Conservation (phyloP, 2,888 invertebrate species). For the Oasisia sp. region DNA sequence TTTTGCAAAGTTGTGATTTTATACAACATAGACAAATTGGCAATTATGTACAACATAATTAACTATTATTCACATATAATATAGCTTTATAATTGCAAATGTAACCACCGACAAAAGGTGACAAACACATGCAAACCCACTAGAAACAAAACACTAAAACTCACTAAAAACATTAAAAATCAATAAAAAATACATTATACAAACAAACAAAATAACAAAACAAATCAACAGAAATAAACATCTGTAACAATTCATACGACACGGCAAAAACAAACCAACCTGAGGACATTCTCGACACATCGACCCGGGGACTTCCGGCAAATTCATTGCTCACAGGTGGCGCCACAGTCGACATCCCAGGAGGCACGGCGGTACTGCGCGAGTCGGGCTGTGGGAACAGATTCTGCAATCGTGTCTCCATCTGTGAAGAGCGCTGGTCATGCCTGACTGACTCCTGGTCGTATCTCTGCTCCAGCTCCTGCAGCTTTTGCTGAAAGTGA, state of each 20-base stretch:
- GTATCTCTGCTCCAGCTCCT: constrained; percentile 92
- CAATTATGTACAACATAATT: no score
- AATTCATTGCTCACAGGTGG: not conserved
- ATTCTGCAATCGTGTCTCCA: constrained; percentile 61
- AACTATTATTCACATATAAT: no score
- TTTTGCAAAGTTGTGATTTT: no score
- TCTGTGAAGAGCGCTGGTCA: constrained; percentile 88
- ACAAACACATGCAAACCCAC: not conserved
- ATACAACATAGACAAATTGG: no score
- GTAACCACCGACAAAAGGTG: not conserved
- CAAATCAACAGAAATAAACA: not conserved
- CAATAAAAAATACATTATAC: not conserved
- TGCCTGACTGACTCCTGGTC: constrained; percentile 78
- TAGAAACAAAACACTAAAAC: not conserved
- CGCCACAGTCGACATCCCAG: not conserved
- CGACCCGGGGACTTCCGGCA: not conserved
- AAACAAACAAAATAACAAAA: not conserved
- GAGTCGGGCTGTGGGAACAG: not conserved
- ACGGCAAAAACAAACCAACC: not conserved
- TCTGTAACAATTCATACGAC: not conserved
- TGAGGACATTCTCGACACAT: not conserved
- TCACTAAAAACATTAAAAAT: not conserved
- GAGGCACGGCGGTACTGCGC: not conserved
- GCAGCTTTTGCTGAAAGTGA: constrained; percentile 56
- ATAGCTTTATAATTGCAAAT: no score